A percentile compares a stretch with the other conserved stretches of the same genome.
Conservation (phyloP, 2,888 invertebrate genomes). For the Pedicia rivosa region DNA sequence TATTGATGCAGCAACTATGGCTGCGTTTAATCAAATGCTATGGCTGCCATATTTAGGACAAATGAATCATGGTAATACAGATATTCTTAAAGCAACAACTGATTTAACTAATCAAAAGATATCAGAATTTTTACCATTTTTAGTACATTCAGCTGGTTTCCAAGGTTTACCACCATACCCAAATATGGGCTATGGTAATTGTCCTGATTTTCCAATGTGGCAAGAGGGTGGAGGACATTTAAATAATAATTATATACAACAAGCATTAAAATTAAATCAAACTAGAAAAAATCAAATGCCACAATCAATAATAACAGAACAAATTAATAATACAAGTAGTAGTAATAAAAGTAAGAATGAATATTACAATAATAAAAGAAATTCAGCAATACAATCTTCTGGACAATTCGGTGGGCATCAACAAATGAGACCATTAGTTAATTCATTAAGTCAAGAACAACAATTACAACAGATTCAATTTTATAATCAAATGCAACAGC, state of each 20-base stretch:
- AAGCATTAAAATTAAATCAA: constrained; percentile 22
- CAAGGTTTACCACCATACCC: constrained; percentile 17
- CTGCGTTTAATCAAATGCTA: constrained; percentile 54
- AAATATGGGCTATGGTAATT: constrained; percentile 22
- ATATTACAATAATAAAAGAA: constrained; percentile 1
- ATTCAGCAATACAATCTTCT: constrained; percentile 2
- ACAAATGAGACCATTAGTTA: no score
- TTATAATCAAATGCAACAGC: no score
- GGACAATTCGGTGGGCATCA: no score
- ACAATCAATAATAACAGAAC: no score
- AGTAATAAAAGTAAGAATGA: constrained; percentile 3
- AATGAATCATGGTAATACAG: constrained; percentile 29
- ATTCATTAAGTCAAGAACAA: no score
- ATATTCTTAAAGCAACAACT: constrained; percentile 32
- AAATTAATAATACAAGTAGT: neutral
- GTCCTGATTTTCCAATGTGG: constrained; percentile 41
- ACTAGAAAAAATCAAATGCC: neutral
- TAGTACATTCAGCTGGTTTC: constrained; percentile 23
- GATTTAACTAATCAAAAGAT: constrained; percentile 10
- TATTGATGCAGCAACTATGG: constrained; percentile 51
- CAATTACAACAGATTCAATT: no score
- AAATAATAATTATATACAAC: constrained; percentile 26
- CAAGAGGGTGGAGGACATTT: constrained; percentile 44
- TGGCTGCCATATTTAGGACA: constrained; percentile 47
- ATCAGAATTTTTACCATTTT: constrained; percentile 19